Evolutionary conservation across 2,888 invertebrate species (phyloP).

Genomic region (Kuschelorhynchus macadamiae): DNA sequence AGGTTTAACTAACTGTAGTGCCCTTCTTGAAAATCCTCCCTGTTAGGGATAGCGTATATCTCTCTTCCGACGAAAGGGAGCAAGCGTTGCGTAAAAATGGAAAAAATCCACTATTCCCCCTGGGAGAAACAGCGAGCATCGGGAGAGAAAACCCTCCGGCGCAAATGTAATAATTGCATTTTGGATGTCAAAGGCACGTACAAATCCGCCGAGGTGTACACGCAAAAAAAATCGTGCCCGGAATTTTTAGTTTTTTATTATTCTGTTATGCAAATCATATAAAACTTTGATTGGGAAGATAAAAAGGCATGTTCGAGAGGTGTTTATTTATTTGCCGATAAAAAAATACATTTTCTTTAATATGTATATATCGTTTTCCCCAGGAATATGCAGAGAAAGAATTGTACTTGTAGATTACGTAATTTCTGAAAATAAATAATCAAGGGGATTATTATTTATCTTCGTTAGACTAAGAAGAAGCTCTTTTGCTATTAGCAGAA

Average conservation of each 20-base stretch:
- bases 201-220: constrained; percentile 8
- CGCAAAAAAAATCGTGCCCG: constrained; percentile 18
- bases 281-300: not conserved
- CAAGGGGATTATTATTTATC: no score
- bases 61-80: constrained; percentile 8
- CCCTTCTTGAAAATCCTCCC: constrained; percentile 13
- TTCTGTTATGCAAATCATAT: constrained; percentile 24
- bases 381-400: no score
- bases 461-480: no score
- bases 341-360: no score
- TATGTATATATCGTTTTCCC: no score
- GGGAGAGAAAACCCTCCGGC: constrained; percentile 18
- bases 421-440: no score
- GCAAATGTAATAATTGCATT: constrained; percentile 34
- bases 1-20: constrained; percentile 37
- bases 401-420: no score
- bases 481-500: no score
- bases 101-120: constrained; percentile 25
- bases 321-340: no score
- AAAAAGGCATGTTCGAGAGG: not conserved
- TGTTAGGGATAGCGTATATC: constrained; percentile 14
- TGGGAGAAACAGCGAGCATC: constrained; percentile 10
- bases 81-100: constrained; percentile 37
- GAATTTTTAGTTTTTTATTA: constrained; percentile 18
- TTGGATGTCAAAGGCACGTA: constrained; percentile 26